phyloP scores from a whole-genome alignment of 2,888 invertebrate species.

The Cheilosia impressa region DNA sequence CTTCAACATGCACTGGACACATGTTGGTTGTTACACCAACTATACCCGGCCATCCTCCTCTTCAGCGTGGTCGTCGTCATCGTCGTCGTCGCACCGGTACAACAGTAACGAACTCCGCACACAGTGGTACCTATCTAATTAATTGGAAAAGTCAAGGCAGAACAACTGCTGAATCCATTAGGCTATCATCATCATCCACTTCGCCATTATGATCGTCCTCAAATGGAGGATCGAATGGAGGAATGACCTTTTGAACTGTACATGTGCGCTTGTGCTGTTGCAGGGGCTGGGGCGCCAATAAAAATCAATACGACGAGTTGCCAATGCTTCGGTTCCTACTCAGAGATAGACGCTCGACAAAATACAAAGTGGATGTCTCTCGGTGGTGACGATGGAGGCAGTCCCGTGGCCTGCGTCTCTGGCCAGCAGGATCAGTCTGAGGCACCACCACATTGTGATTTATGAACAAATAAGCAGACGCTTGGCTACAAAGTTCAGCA shows the following conservation, averaged over 20 bases:
- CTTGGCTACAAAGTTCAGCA: slow-evolving; percentile 41
- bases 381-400: slow-evolving; percentile 7
- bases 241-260: slow-evolving; percentile 68
- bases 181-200: slow-evolving; percentile 70
- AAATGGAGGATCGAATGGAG: slow-evolving; percentile 60
- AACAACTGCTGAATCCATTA: slow-evolving; percentile 67
- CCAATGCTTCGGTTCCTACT: not conserved
- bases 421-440: slow-evolving; percentile 35
- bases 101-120: slow-evolving; percentile 23
- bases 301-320: slow-evolving; percentile 10
- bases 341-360: slow-evolving; percentile 24
- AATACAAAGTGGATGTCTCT: slow-evolving; percentile 6
- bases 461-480: slow-evolving; percentile 53
- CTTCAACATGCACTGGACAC: slow-evolving; percentile 73
- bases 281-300: slow-evolving; percentile 51
- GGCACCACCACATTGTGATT: slow-evolving; percentile 40
- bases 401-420: slow-evolving; percentile 10
- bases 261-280: slow-evolving; percentile 11
- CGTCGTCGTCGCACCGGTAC: no score
- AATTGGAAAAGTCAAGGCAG: slow-evolving; percentile 74
- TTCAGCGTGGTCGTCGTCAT: not conserved
- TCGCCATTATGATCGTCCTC: slow-evolving; percentile 53
- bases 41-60: slow-evolving; percentile 42
- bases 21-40: slow-evolving; percentile 47
- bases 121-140: slow-evolving; percentile 62